Base-by-base conservation (phyloP, 2,888 invertebrate genomes). In the Lymantria monacha region DNA sequence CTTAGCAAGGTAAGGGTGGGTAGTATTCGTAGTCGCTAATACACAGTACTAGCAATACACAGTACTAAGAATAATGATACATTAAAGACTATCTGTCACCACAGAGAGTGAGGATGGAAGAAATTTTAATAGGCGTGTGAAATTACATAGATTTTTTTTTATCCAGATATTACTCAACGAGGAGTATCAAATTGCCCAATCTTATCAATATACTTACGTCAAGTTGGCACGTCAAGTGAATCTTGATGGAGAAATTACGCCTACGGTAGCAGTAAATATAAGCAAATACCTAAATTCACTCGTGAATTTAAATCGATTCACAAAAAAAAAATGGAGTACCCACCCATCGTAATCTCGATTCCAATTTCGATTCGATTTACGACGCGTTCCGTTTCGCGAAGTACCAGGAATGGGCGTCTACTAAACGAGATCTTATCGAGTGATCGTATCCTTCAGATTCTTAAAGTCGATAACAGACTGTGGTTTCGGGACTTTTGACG, bases 361-460 rank as follows among this genome's bases (percentile, higher is more conserved):
- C 63, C 76, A 75, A 77, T 76, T 68, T 66, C 54, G 60, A 66
- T 71, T 77, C 78, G 70, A 76, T 76, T 76, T 76, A 72, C 72
- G 71, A 71, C 66, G 68, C 70, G 67, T 71, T 67, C 70, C 65
- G 78, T 79, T 78, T 76, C 72, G 72, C 66, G 73, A 69, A 72
- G 82, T 79, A 83, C 78, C 76, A 77, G 82, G 76, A 82, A 82
- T 72, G 69, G 84, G 83, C 83, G 84, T 81, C 70, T 68, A 70
- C 73, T 76, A 73, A 82, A 78, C 76, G 79, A 66, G 69, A 60
- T 69, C 73, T 74, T 69, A 69, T 74, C 74, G 76, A 79, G 70
- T 79, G 81, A 82, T 83, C 78, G 77, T 70, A 74, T 76, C 80
- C 73, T 76, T 79, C 78, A 76, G 77, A 78, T 79, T 75, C 76